Percentiles rank a stretch among this genome's conserved stretches.
These are phyloP conservation scores for Tachina fera DNA, from an alignment of 2,888 invertebrate genomes.

Conservation along the genomic window DNA sequence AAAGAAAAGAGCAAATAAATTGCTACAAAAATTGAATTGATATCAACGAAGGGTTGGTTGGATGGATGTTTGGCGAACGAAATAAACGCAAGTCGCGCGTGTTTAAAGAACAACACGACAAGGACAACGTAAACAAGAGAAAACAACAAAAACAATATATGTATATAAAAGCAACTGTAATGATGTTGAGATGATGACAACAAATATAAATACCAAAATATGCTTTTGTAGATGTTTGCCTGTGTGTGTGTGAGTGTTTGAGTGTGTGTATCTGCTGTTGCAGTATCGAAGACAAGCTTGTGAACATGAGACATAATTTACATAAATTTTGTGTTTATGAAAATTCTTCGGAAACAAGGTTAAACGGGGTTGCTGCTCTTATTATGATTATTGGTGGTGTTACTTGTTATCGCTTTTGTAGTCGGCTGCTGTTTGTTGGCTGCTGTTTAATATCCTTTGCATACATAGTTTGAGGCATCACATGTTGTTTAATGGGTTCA, in stretches of 20 bases:
- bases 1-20: slow-evolving; percentile 25
- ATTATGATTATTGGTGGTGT: slow-evolving; percentile 56
- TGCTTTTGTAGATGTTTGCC: slow-evolving; percentile 1
- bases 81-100: slow-evolving; percentile 55
- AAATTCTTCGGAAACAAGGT: slow-evolving; percentile 49
- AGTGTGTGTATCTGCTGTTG: neutral
- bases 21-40: slow-evolving; percentile 52
- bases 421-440: slow-evolving; percentile 41
- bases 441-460: slow-evolving; percentile 7
- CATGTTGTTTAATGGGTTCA: slow-evolving; percentile 67
- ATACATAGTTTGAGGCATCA: slow-evolving; percentile 56
- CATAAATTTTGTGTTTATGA: slow-evolving; percentile 69
- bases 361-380: slow-evolving; percentile 64
- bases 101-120: slow-evolving; percentile 43
- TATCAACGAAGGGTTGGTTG: slow-evolving; percentile 41
- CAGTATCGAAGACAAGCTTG: slow-evolving; percentile 47
- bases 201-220: slow-evolving; percentile 54
- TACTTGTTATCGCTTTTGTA: slow-evolving; percentile 61
- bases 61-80: neutral
- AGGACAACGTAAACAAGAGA: slow-evolving; percentile 46
- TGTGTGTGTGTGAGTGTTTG: neutral
- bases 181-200: slow-evolving; percentile 16
- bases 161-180: neutral
- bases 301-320: slow-evolving; percentile 65
- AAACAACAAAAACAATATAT: slow-evolving; percentile 30